Percentiles rank a stretch among this genome's conserved stretches.
These are phyloP conservation scores for Hypomecis atomaria DNA, from an alignment of 2,888 invertebrate species.

Conservation along the genomic window DNA sequence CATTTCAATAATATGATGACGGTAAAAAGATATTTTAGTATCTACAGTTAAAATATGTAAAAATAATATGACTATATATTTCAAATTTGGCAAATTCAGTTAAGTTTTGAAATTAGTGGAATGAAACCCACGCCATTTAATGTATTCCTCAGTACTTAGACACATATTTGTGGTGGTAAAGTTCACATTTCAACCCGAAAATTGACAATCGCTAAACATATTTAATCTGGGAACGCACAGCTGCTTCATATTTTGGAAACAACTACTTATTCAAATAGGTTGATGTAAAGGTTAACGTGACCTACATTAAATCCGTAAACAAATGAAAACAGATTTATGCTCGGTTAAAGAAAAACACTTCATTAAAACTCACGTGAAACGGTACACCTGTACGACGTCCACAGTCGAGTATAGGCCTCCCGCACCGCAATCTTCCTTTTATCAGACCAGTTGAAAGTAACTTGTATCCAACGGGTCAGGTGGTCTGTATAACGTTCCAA, in stretches of 20 bases:
- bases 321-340: conserved; percentile 8
- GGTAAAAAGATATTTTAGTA: too few species aligned
- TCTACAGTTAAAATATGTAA: too few species aligned
- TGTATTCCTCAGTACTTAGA: conserved; percentile 8
- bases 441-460: too few species aligned
- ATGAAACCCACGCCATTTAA: not conserved
- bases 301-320: conserved; percentile 11
- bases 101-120: too few species aligned
- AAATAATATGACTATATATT: too few species aligned
- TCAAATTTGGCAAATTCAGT: too few species aligned
- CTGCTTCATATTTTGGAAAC: conserved; percentile 47
- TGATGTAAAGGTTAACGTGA: conserved; percentile 12
- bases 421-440: too few species aligned
- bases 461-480: too few species aligned
- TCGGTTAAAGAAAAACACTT: conserved; percentile 6
- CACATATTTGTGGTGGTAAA: conserved; percentile 16
- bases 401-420: too few species aligned
- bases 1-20: too few species aligned
- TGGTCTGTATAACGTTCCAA: too few species aligned
- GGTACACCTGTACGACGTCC: not conserved
- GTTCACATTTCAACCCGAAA: conserved; percentile 11
- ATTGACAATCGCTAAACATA: conserved; percentile 21
- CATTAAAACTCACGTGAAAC: not conserved
- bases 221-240: conserved; percentile 44
- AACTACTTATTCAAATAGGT: conserved; percentile 13